Evolutionary conservation across 2,113 vertebrate species (phyloP).

Genomic region (Hippocampus barbouri): DNA sequence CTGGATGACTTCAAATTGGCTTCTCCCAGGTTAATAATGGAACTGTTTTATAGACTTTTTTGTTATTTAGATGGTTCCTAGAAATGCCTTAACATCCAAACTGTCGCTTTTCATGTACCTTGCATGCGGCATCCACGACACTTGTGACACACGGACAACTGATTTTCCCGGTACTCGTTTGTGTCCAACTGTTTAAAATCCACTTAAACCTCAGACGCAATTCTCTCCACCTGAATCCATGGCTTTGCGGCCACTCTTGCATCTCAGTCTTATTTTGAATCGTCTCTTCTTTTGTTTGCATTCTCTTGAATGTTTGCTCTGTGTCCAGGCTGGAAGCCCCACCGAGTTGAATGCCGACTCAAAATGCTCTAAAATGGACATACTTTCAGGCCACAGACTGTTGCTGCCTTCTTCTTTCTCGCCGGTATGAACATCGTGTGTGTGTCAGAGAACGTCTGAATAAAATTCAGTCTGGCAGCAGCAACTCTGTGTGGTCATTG

Average conservation of each 20-base stretch:
- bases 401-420: slow-evolving; percentile 54
- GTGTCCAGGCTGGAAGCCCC: slow-evolving; percentile 31
- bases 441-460: slow-evolving; percentile 65
- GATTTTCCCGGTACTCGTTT: background rate
- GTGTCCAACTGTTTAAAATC: background rate
- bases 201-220: slow-evolving; percentile 39
- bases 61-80: slow-evolving; percentile 26
- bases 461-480: slow-evolving; percentile 71
- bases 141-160: background rate
- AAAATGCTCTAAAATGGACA: slow-evolving; percentile 39
- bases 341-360: slow-evolving; percentile 53
- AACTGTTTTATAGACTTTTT: slow-evolving; percentile 24
- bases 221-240: slow-evolving; percentile 6
- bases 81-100: slow-evolving; percentile 3
- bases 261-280: slow-evolving; percentile 57
- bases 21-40: background rate
- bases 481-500: slow-evolving; percentile 4
- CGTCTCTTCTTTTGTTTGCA: slow-evolving; percentile 21
- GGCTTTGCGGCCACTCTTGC: slow-evolving; percentile 27
- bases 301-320: slow-evolving; percentile 44
- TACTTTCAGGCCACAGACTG: slow-evolving; percentile 47
- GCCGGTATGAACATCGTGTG: slow-evolving; percentile 58
- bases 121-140: background rate
- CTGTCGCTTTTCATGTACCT: background rate
- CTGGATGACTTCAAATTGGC: slow-evolving; percentile 2